Base-by-base conservation (phyloP, 2,797 vertebrate species). In the Thunnus albacares region DNA sequence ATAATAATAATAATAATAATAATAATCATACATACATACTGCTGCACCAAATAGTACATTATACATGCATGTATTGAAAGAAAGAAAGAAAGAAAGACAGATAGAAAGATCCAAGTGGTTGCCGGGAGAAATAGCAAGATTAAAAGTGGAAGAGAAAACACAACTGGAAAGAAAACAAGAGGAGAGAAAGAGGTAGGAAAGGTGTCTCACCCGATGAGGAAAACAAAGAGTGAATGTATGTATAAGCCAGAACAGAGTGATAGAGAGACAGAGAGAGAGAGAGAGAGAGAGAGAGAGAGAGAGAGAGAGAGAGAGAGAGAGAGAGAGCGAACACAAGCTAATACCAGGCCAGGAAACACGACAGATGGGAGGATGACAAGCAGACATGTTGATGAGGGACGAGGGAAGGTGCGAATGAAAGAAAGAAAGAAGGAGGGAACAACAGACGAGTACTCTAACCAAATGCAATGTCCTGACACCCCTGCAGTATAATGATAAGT, bases 351-450 rank as follows among this genome's bases (percentile, higher is more conserved):
- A 64, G 70, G 57, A 74, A 75, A 51, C 26, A 15, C 45, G 13
- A 75, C 88, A 87, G 85, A 86, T 79, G 86, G 78, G 77, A 82
- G 49, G 71, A 22, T 73, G 82, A 83, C 61, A 26, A 74, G 80
- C 58, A 61, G 81, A 78, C 79, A 74, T 49, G 73, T 56, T 78
- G 83, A 82, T 63, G 78, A 87, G 80, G 65, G 65, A 51, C n/a
- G 9, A 70, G 67, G 35, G 72, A 65, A 84, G 64, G 79, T 70
- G 88, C 63, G 75, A 85, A 55, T 28, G 38, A 11, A 8, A 33
- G 24, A 43, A 13, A 51, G 28, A 28, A 49, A 62, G 64, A 22
- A 41, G 3, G 5, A 58, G n/a, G 55, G 11, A 17, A 38, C 22
- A 33, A 52, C 11, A 60, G 76, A 68, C 0, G 17, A 56, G 49